Percentiles rank a stretch among this genome's conserved stretches.
Conservation (phyloP, 2,888 invertebrate genomes). For the Sialis fuliginosa region DNA sequence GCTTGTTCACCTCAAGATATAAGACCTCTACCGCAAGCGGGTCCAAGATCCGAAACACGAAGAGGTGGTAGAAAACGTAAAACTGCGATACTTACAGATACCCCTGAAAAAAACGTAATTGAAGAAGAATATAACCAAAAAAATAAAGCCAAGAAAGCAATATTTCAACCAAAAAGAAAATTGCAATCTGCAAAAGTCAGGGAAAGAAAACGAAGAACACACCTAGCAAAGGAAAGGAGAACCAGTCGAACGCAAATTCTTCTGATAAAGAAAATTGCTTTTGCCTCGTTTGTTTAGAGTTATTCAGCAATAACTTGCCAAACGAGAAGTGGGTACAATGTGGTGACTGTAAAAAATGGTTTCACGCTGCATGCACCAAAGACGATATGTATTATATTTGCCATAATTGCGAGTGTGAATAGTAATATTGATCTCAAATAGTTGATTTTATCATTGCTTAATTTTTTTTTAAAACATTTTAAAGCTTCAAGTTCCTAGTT, state of each 20-base stretch:
- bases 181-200: neutral
- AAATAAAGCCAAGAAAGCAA: constrained; percentile 9
- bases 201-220: constrained; percentile 1
- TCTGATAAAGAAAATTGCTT: constrained; percentile 3
- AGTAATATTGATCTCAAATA: too few species aligned
- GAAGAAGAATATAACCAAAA: constrained; percentile 10
- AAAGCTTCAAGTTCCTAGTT: too few species aligned
- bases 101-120: constrained; percentile 10
- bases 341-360: constrained; percentile 6
- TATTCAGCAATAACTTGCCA: constrained; percentile 4
- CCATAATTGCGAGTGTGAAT: constrained; percentile 7
- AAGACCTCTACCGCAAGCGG: constrained; percentile 10
- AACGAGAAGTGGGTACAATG: constrained; percentile 8
- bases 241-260: neutral
- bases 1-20: constrained; percentile 8
- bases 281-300: constrained; percentile 6
- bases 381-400: constrained; percentile 5
- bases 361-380: constrained; percentile 6
- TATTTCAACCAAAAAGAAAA: constrained; percentile 5
- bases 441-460: too few species aligned
- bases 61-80: constrained; percentile 9
- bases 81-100: constrained; percentile 9
- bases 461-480: too few species aligned
- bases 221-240: constrained; percentile 2
- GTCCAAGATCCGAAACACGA: constrained; percentile 8